Base-by-base conservation (phyloP, 92 coral and sea anemone genomes). In the Porites divaricata region DNA sequence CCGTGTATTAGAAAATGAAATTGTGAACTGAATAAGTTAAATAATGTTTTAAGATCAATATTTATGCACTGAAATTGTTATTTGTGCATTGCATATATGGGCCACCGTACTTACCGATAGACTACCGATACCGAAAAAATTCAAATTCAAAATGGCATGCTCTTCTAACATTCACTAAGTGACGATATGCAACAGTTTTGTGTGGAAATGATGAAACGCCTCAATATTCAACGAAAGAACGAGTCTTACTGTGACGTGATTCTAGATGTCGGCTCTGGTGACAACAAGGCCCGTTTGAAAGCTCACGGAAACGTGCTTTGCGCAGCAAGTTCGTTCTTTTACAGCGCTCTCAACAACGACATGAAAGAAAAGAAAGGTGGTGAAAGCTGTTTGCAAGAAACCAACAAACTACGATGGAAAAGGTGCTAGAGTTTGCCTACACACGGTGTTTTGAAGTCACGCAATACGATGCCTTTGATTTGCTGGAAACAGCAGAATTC, bases 291-390 rank as follows among this genome's bases (percentile, higher is more conserved):
- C 14, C 65, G 78, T 50, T 72, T 87, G 65, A 76, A 74, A 11
- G 93, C 88, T 53, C 96, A 93, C 70, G 84, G 90, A 21, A 90
- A 84, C 64, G 85, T 93, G 48, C 88, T 93, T 11, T 91, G 94
- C 10, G 96, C 94, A 53, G 88, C 87, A 62, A 93, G 96, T 58
- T 88, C 94, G 10, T 93, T 87, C 70, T 93, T 93, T 77, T 50
- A 75, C 22, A 93, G 26, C 70, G 70, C 70, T 24, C 70, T 65
- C 9, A 70, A 45, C 74, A 70, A 54, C 23, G 83, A 85, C 22
- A 85, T 85, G 88, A 85, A 85, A 48, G 88, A 85, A 74, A 85
- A 85, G 88, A 56, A 57, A 77, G 88, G 77, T 56, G 70, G 78
- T 35, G 70, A 56, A 61, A 81, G 77, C 8, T 72, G 74, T 20